A percentile compares a stretch with the other conserved stretches of the same genome.
phyloP scores from a whole-genome alignment of 2,797 vertebrate genomes.

The Sciaenops ocellatus region DNA sequence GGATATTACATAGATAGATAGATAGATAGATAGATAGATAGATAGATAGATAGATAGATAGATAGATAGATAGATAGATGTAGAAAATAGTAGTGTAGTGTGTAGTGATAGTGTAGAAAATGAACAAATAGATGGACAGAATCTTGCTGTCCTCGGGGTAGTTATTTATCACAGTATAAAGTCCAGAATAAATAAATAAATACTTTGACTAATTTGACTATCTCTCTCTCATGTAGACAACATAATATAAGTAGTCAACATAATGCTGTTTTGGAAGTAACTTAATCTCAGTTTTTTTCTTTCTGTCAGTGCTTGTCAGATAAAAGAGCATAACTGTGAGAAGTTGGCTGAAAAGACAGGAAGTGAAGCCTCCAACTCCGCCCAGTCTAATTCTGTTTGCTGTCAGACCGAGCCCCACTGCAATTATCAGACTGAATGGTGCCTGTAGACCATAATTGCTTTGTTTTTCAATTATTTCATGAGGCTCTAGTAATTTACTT shows the following conservation, averaged over 20 bases:
- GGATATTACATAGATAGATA: no score
- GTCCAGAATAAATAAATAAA: constrained; percentile 23
- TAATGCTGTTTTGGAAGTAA: constrained; percentile 32
- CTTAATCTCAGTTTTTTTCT: constrained; percentile 7
- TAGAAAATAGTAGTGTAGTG: no score
- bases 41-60: no score
- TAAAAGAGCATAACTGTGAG: constrained; percentile 46
- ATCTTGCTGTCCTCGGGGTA: background rate
- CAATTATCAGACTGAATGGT: constrained; percentile 86
- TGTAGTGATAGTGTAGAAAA: no score
- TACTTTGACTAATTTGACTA: constrained; percentile 1
- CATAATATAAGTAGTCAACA: constrained; percentile 23
- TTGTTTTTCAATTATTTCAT: constrained; percentile 89
- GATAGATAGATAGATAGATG: no score
- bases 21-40: no score
- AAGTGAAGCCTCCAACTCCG: constrained; percentile 72
- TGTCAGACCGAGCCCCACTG: constrained; percentile 80
- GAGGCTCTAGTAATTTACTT: constrained; percentile 87
- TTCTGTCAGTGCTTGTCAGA: constrained; percentile 30
- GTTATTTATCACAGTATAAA: constrained; percentile 13
- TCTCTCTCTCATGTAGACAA: constrained; percentile 18
- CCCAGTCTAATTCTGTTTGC: constrained; percentile 84
- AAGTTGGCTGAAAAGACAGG: constrained; percentile 66
- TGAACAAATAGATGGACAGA: background rate
- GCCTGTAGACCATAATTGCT: constrained; percentile 85